A percentile compares a stretch with the other conserved stretches of the same genome.
These are phyloP conservation scores for Scomber japonicus DNA, from an alignment of 2,113 vertebrate genomes.

Conservation along the genomic window DNA sequence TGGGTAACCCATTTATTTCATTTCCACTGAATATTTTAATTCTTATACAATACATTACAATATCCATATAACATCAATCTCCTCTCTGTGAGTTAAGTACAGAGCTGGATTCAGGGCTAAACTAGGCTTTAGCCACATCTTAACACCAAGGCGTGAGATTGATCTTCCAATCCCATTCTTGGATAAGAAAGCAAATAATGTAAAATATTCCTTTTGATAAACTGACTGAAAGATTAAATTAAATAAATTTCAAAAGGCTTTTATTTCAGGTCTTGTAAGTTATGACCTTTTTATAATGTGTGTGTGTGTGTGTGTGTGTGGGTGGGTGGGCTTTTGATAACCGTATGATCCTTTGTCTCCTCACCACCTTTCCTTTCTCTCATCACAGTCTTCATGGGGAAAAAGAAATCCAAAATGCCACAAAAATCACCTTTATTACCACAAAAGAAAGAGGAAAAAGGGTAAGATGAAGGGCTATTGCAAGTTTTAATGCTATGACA, in stretches of 20 bases:
- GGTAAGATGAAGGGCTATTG: conserved; percentile 39
- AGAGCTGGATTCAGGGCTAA: no score
- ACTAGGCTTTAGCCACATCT: no score
- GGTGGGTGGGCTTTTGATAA: conserved; percentile 38
- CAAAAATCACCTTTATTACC: conserved; percentile 24
- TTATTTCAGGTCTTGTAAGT: conserved; percentile 31
- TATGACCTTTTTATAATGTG: conserved; percentile 33
- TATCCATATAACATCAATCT: no score
- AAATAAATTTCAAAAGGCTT: conserved; percentile 19
- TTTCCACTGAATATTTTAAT: no score
- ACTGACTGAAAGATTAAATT: not conserved
- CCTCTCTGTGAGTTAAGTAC: no score
- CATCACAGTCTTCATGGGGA: conserved; percentile 26
- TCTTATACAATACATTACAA: no score
- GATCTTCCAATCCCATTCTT: not conserved
- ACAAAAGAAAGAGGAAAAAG: conserved; percentile 5
- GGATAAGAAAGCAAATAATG: not conserved
- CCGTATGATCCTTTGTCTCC: not conserved
- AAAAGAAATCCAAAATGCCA: conserved; percentile 36
- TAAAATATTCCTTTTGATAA: conserved; percentile 7
- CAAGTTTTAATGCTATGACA: conserved; percentile 26
- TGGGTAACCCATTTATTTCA: no score
- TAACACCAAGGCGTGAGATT: not conserved
- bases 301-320: not conserved
- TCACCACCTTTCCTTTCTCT: conserved; percentile 7